These are phyloP conservation scores for Mercenaria mercenaria DNA, from an alignment of 1,140 invertebrate species.

Conservation along the genomic window DNA sequence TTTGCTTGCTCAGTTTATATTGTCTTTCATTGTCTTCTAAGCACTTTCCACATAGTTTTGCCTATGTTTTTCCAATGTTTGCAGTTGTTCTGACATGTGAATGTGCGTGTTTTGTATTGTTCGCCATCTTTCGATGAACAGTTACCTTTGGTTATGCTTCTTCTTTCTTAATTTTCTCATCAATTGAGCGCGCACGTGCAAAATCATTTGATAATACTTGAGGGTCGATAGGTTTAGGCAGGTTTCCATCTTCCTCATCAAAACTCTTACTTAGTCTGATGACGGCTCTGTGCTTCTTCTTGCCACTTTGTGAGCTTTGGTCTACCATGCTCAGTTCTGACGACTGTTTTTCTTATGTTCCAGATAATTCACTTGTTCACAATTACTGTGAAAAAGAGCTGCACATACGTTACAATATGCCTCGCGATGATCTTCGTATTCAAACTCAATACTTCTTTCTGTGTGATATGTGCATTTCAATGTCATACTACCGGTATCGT, in stretches of 20 bases:
- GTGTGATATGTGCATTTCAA: background rate
- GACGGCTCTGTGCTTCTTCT: background rate
- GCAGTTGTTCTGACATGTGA: background rate
- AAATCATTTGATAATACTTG: background rate
- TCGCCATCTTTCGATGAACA: background rate
- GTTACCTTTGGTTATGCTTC: too few species aligned
- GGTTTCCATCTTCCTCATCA: background rate
- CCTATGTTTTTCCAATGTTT: background rate
- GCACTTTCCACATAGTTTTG: background rate
- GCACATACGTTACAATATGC: constrained; percentile 6
- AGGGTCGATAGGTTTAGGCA: background rate
- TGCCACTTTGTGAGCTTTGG: background rate
- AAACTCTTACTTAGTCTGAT: background rate
- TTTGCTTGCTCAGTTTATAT: too few species aligned
- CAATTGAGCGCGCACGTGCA: background rate
- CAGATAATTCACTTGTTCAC: background rate
- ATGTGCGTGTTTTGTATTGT: background rate
- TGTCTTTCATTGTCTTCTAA: background rate
- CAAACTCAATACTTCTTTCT: background rate
- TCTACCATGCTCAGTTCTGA: background rate
- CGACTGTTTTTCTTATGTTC: too few species aligned
- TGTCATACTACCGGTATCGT: too few species aligned
- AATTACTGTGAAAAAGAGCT: constrained; percentile 20
- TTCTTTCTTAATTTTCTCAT: background rate
- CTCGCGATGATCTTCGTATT: constrained; percentile 14